Conservation (phyloP, 2,797 vertebrate species). For the Darevskia mixta region DNA sequence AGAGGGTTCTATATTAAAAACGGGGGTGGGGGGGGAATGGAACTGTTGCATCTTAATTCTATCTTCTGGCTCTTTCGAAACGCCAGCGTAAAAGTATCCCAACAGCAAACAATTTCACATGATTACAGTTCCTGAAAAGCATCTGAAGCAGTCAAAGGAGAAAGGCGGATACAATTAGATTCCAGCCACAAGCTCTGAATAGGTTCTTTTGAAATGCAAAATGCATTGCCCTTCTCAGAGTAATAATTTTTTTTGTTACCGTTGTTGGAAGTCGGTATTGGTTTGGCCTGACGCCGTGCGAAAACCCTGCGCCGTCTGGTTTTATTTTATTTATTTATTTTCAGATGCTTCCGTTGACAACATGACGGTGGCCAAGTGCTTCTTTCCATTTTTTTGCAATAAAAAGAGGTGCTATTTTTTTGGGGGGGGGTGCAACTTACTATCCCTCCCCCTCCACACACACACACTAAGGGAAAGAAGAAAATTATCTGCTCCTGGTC, state of each 20-base stretch:
- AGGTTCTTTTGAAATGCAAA: slow-evolving; percentile 16
- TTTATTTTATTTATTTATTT: neutral
- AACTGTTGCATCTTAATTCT: neutral
- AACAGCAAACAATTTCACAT: neutral
- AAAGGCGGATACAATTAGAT: neutral
- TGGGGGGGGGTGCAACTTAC: slow-evolving; percentile 14
- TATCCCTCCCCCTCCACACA: neutral
- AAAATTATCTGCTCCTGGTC: slow-evolving; percentile 29
- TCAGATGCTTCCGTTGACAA: slow-evolving; percentile 20
- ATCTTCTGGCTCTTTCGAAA: neutral
- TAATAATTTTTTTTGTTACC: slow-evolving; percentile 10
- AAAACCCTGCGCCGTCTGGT: slow-evolving; percentile 30
- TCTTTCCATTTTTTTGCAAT: neutral
- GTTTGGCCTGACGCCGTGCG: neutral
- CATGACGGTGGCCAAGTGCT: neutral
- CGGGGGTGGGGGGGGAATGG: neutral
- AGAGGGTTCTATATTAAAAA: neutral
- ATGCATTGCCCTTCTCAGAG: slow-evolving; percentile 6
- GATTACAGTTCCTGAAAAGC: neutral
- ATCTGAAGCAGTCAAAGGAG: neutral
- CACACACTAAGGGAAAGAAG: slow-evolving; percentile 4
- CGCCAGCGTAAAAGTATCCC: neutral
- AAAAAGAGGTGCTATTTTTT: slow-evolving; percentile 36
- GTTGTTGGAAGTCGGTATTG: neutral
- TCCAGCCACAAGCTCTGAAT: neutral